Conservation (phyloP, 1,140 invertebrate genomes). For the Trichonephila clavipes region DNA sequence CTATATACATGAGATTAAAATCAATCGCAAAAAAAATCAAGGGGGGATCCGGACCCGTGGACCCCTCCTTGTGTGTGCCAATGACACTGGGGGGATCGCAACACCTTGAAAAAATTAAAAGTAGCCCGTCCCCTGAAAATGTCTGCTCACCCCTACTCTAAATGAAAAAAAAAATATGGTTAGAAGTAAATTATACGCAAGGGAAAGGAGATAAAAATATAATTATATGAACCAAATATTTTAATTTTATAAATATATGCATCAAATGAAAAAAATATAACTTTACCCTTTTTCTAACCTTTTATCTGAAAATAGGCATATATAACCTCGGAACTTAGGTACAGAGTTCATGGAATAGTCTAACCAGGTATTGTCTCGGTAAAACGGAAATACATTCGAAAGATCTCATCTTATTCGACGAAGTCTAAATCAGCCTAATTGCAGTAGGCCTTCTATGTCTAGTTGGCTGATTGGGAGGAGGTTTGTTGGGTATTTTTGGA, state of each 20-base stretch:
- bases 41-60: no score
- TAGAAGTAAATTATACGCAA: no score
- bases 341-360: background rate
- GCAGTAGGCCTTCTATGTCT: slow-evolving; percentile 39
- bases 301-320: background rate
- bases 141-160: no score
- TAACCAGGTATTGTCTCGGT: background rate
- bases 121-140: no score
- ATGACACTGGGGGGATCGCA: no score
- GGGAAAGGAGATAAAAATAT: no score
- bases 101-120: no score
- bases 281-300: background rate
- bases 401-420: slow-evolving; percentile 25
- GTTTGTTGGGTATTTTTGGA: slow-evolving; percentile 51
- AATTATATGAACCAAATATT: no score
- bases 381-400: slow-evolving; percentile 8
- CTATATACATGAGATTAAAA: no score
- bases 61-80: no score
- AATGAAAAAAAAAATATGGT: no score
- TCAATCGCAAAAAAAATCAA: no score
- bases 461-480: slow-evolving; percentile 61
- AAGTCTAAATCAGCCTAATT: slow-evolving; percentile 64
- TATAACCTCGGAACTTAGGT: background rate
- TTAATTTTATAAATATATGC: background rate
- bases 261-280: background rate